phyloP scores from a whole-genome alignment of 2,797 vertebrate species.

The Rallus crepitans region DNA sequence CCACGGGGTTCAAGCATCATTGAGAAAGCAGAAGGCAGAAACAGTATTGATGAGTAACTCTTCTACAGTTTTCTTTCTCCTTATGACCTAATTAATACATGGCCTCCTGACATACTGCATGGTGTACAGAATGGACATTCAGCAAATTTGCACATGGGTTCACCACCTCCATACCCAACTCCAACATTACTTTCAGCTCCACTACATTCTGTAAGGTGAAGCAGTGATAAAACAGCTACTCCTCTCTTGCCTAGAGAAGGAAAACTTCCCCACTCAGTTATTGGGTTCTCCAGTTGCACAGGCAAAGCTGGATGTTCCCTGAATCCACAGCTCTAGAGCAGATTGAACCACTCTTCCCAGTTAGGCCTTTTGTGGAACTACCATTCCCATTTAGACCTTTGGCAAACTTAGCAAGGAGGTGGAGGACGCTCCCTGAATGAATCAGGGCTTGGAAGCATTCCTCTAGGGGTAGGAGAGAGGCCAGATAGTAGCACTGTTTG shows the following conservation, averaged over 20 bases:
- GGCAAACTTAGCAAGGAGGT: neutral
- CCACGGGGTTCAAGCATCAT: neutral
- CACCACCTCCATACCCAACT: neutral
- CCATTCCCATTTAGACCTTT: neutral
- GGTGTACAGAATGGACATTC: neutral
- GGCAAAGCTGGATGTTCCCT: neutral
- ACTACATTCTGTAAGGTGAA: neutral
- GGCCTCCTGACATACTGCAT: neutral
- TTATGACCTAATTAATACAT: accelerated
- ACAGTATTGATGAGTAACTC: neutral
- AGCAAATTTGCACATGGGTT: neutral
- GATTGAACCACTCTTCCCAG: neutral
- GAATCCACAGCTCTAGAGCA: neutral
- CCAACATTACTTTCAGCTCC: neutral
- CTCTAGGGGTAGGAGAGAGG: neutral
- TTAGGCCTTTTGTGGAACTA: neutral
- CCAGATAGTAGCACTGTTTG: accelerated
- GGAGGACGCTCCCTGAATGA: too few relatives aligned
- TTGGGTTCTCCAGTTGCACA: accelerated
- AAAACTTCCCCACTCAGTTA: neutral
- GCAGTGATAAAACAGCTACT: neutral
- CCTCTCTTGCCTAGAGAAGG: neutral
- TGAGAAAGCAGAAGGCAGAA: neutral
- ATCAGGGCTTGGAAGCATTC: accelerated
- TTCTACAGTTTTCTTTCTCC: neutral